Base-by-base conservation (phyloP, 2,888 invertebrate species). In the Patella ulyssiponensis region DNA sequence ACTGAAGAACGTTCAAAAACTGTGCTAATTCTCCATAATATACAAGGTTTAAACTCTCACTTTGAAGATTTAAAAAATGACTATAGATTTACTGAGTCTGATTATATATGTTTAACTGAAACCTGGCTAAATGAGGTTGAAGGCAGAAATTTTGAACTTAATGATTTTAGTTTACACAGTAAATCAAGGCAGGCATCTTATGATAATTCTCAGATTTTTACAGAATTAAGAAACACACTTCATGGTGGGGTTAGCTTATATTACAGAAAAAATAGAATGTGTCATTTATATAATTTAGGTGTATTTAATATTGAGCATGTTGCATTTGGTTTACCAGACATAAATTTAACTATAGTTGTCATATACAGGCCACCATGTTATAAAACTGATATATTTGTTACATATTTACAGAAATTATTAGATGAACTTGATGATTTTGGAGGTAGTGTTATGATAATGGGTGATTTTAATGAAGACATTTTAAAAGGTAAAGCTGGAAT, bases 61-160 rank as follows among this genome's bases (percentile, higher is more conserved):
- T 23, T 44, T 15, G 33, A 74, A 23, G 79, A 79, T 54, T 72
- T 79, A 44, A n/a, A 56, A 54, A n/a, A 2, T 33, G 76, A 74
- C 58, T 9, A 15, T 17, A 20, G 69, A n/a, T n/a, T 79, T n/a
- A 5, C 7, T 12, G 27, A 77, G 69, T 69, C 75, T 51, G 71
- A 79, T 75, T 74, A 33, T 53, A 75, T 78, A 2, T 75, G 77
- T 56, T 53, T 77, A 20, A 75, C 79, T 64, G 79, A 79, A 73
- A 79, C 79, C 2, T 79, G 79, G 79, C 20, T 77, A 15, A 27
- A 74, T 53, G 7, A 44, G 5, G 44, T 69, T 33, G 27, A 52
- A 23, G 17, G 4, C 11, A 11, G 17, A 12, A 17, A 71, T 23
- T 44, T 76, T 17, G n/a, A 64, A 20, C 3, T 77, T 12, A 23